These are phyloP conservation scores for Lycophotia porphyrea DNA, from an alignment of 2,888 invertebrate genomes.

Conservation along the genomic window DNA sequence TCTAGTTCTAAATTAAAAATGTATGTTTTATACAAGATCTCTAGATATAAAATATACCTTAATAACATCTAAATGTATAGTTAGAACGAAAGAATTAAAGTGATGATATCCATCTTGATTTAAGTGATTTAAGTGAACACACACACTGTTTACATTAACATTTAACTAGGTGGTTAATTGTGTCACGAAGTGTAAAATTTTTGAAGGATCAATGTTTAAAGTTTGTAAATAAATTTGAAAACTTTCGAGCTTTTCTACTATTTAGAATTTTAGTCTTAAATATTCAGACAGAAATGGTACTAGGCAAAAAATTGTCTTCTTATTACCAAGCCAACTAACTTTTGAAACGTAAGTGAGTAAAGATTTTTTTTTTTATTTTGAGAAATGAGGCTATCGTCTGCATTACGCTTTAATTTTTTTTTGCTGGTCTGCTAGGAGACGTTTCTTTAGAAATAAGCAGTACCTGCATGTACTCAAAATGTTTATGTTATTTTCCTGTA, in stretches of 20 bases:
- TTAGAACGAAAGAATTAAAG: constrained; percentile 16
- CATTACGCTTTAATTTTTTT: background rate
- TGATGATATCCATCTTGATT: background rate
- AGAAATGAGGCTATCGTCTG: background rate
- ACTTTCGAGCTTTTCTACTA: constrained; percentile 63
- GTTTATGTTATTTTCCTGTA: no score
- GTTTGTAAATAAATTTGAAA: constrained; percentile 60
- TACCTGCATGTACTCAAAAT: no score
- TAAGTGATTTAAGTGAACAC: background rate
- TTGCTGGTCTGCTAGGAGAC: background rate
- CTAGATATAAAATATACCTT: constrained; percentile 38
- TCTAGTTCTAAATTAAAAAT: constrained; percentile 28
- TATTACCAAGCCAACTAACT: background rate
- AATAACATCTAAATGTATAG: constrained; percentile 38
- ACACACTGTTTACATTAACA: no score
- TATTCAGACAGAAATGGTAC: constrained; percentile 37
- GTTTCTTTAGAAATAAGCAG: background rate
- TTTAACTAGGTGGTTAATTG: background rate
- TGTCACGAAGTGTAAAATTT: constrained; percentile 19
- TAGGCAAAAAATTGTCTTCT: background rate
- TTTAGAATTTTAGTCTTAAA: constrained; percentile 23
- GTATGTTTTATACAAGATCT: constrained; percentile 54
- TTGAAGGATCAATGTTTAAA: constrained; percentile 17
- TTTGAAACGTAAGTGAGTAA: background rate
- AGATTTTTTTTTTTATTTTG: background rate